Evolutionary conservation across 2,888 invertebrate species (phyloP), one percentile per base, ranked within the genome.

Genomic region (Strigamia crassipes): DNA sequence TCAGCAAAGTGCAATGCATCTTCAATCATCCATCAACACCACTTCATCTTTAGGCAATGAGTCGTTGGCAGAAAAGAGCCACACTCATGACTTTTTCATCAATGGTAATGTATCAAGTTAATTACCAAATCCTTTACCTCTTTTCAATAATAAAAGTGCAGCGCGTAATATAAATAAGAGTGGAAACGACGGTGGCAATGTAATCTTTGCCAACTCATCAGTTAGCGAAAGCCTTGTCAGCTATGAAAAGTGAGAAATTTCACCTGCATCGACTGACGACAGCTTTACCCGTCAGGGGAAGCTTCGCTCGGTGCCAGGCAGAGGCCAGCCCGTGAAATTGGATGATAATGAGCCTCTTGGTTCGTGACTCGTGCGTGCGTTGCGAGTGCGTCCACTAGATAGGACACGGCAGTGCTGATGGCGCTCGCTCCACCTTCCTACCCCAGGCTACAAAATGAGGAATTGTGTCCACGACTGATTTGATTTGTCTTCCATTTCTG

Each of bases 401-500:
- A 73, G 73, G 73, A 27, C 73, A 73, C 73, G 73, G 23, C 73
- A 23, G 31, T 31, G 27, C 27, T 73, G 73, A 56, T 56, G 56
- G 15, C n/a, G 6, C 56, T 18, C 56, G n/a, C n/a, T 18, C 18
- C n/a, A 56, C 56, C 21, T 56, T 27, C 27, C 27, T 27, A 2
- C 27, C 9, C 56, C n/a, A 56, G n/a, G 73, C 23, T 27, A 73
- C 73, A 73, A 73, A 73, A 73, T 73, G 73, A 73, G 31, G 73
- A 73, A 73, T 73, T 73, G 73, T 73, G 73, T 73, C 73, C 27
- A 31, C 27, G 73, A 31, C 73, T 73, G 73, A 73, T 73, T 73
- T 73, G 73, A 73, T 73, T 73, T 73, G 73, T 73, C 73, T 73
- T 73, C 73, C 73, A 73, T 73, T 73, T 73, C 73, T 73, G 73